Conservation (phyloP, 2,888 invertebrate genomes). For the Zygogramma bicolorata region DNA sequence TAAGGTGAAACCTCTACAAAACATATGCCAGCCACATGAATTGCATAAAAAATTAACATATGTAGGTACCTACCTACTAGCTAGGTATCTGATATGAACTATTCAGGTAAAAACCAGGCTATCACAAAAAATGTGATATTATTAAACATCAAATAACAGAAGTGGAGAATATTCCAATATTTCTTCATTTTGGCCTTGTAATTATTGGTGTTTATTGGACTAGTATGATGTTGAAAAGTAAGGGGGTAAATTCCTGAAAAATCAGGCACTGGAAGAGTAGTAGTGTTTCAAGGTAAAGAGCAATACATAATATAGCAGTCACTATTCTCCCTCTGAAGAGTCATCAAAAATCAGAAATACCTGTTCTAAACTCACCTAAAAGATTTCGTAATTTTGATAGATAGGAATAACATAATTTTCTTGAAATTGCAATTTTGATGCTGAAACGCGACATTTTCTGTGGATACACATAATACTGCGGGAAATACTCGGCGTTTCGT, state of each 20-base stretch:
- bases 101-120: too few relatives aligned
- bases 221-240: background rate
- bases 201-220: too few relatives aligned
- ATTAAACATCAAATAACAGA: too few relatives aligned
- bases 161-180: slow-evolving; percentile 41
- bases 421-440: slow-evolving; percentile 17
- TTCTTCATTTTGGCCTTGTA: slow-evolving; percentile 45
- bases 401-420: slow-evolving; percentile 33
- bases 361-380: slow-evolving; percentile 46
- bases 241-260: slow-evolving; percentile 20
- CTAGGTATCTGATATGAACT: too few relatives aligned
- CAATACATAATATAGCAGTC: too few relatives aligned
- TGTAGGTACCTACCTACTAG: background rate
- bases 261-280: too few relatives aligned
- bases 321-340: background rate
- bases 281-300: too few relatives aligned
- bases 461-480: slow-evolving; percentile 25
- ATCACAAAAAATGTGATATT: too few relatives aligned
- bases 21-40: too few relatives aligned
- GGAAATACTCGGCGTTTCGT: slow-evolving; percentile 19
- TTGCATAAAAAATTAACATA: too few relatives aligned
- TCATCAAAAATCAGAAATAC: slow-evolving; percentile 17
- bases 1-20: too few relatives aligned
- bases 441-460: slow-evolving; percentile 24
- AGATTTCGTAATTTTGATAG: slow-evolving; percentile 42